Conservation (phyloP, 2,797 vertebrate species). For the Sebastes baramenuke region DNA sequence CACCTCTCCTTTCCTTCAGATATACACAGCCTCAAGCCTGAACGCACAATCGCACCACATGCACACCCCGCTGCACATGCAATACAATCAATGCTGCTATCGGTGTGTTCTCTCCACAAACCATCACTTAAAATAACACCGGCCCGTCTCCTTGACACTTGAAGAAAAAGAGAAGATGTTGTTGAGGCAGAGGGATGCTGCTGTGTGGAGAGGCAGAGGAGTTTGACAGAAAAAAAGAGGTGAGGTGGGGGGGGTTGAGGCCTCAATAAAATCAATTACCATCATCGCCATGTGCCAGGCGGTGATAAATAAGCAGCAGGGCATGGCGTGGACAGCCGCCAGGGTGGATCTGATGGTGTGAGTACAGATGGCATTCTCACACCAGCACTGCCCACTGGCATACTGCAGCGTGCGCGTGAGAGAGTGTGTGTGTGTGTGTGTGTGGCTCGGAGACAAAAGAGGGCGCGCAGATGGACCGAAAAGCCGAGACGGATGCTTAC, state of each 20-base stretch:
- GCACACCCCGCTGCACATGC: slow-evolving; percentile 20
- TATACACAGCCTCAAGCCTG: slow-evolving; percentile 25
- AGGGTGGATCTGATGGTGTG: slow-evolving; percentile 63
- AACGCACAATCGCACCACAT: slow-evolving; percentile 36
- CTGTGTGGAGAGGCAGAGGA: slow-evolving; percentile 2
- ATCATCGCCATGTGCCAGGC: slow-evolving; percentile 59
- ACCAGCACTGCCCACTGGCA: slow-evolving; percentile 60
- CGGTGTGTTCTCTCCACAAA: slow-evolving; percentile 1
- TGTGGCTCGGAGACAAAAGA: slow-evolving; percentile 22
- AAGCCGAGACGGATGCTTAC: slow-evolving; percentile 55
- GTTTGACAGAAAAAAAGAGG: slow-evolving; percentile 1
- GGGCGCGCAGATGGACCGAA: slow-evolving; percentile 48
- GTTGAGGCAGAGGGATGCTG: not conserved
- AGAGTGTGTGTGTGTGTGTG: slow-evolving; percentile 6
- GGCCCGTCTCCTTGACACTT: slow-evolving; percentile 25
- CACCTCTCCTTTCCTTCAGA: not conserved
- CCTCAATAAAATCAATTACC: slow-evolving; percentile 75
- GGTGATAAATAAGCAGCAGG: slow-evolving; percentile 71
- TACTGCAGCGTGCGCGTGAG: not conserved
- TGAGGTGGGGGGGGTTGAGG: not conserved
- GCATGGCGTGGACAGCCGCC: slow-evolving; percentile 62
- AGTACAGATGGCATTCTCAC: slow-evolving; percentile 69
- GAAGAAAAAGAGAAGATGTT: not conserved
- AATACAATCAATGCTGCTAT: slow-evolving; percentile 22
- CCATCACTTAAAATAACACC: slow-evolving; percentile 35